A percentile compares a stretch with the other conserved stretches of the same genome.
phyloP scores from a whole-genome alignment of 2,113 vertebrate species.

The Siphamia tubifer region DNA sequence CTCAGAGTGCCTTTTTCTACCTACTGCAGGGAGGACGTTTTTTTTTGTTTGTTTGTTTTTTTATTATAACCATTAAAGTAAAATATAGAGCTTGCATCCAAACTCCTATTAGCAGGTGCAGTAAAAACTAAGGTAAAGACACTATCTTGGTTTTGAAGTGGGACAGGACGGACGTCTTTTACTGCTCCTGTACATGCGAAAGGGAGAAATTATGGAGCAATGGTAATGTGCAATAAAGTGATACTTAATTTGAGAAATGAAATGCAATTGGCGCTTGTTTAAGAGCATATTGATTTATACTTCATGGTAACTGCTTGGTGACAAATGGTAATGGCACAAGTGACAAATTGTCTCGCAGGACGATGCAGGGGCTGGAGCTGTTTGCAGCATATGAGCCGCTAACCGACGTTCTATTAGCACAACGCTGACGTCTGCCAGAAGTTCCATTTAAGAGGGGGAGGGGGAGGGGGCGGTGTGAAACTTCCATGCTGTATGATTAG shows the following conservation, averaged over 20 bases:
- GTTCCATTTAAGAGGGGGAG: constrained; percentile 38
- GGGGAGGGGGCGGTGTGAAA: constrained; percentile 30
- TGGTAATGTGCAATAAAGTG: constrained; percentile 53
- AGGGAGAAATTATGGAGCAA: constrained; percentile 21
- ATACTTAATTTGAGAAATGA: constrained; percentile 48
- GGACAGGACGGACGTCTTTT: constrained; percentile 9
- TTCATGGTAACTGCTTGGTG: constrained; percentile 29
- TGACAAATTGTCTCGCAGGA: constrained; percentile 44
- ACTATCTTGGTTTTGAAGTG: neutral
- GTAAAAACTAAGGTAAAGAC: neutral
- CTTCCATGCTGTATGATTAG: constrained; percentile 51
- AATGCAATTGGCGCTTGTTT: constrained; percentile 39
- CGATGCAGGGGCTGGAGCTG: constrained; percentile 32
- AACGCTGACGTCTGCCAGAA: constrained; percentile 70
- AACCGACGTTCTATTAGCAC: constrained; percentile 49
- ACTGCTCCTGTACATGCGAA: constrained; percentile 21
- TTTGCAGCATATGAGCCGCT: constrained; percentile 31
- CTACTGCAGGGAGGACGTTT: constrained; percentile 10
- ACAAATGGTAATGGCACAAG: constrained; percentile 37
- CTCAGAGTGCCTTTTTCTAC: constrained; percentile 22
- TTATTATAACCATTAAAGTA: constrained; percentile 44
- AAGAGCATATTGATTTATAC: constrained; percentile 52
- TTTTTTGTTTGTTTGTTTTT: too few relatives aligned
- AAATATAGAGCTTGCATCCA: constrained; percentile 11
- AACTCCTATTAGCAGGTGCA: neutral